A percentile compares a stretch with the other conserved stretches of the same genome.
These are phyloP conservation scores for Illadopsis cleaveri DNA, from an alignment of 2,113 vertebrate genomes.

Conservation along the genomic window DNA sequence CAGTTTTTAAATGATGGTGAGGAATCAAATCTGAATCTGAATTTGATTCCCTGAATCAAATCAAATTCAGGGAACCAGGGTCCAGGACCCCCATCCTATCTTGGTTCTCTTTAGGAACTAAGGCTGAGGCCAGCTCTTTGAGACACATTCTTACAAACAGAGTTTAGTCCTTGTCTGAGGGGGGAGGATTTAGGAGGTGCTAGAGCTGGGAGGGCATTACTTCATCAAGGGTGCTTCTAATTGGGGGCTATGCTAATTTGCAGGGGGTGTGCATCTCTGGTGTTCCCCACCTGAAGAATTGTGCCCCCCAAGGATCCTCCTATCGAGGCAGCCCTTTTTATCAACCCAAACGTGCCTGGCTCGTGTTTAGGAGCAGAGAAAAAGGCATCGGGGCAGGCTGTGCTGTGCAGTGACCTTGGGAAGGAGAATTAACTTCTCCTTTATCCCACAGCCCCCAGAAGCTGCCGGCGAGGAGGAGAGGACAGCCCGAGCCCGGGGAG, in stretches of 20 bases:
- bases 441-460: neutral
- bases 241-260: neutral
- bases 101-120: neutral
- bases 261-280: too few relatives aligned
- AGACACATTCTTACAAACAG: neutral
- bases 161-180: too few relatives aligned
- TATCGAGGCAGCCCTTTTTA: neutral
- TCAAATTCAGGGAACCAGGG: neutral
- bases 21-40: too few relatives aligned
- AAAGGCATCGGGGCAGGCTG: neutral
- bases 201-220: neutral
- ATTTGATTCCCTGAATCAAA: too few relatives aligned
- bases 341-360: neutral
- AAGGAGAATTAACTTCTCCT: neutral
- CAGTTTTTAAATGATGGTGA: neutral
- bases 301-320: neutral
- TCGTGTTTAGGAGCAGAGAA: neutral
- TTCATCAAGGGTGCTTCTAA: neutral
- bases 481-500: neutral
- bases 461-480: neutral
- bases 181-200: neutral
- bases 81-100: neutral
- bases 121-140: neutral
- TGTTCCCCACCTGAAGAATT: neutral
- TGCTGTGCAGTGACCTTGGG: neutral